Base-by-base conservation (phyloP, 2,113 vertebrate species). In the Spermophilus dauricus region DNA sequence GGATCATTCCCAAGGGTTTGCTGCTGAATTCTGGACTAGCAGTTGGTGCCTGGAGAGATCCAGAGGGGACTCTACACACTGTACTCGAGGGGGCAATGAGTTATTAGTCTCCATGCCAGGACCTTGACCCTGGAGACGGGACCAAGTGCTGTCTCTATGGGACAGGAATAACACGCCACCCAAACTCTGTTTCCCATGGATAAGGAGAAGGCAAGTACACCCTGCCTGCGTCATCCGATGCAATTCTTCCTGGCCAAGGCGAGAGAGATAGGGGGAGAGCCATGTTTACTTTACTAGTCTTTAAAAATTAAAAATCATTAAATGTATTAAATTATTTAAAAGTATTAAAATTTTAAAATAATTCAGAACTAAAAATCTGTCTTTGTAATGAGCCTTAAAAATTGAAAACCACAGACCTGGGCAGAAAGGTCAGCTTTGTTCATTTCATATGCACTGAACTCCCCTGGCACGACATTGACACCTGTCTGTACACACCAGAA, bases 241-340 rank as follows among this genome's bases (percentile, higher is more conserved):
- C 70, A 4, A 42, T 7, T 39, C 89, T 53, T 30, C 81, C 30
- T 39, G 88, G 45, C 45, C 67, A 65, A 20, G 4, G n/a, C 34
- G 28, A 16, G 8, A 53, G 5, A 22, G 12, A 8, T 8, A 4
- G 22, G 6, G 26, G 12, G 1, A 9, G n/a, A 8, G 34, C 9
- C 24, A 8, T 22, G 48, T 61, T 93, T 83, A 26, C 91, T 76
- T 45, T 34, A 65, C 12, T 9, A 24, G 9, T 42, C 70, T 81
- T 84, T 16, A 88, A 88, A 95, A 91, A 88, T 82, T 75, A 94
- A 95, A 95, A 92, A 72, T 69, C 39, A 89, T 89, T 76, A 88
- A 61, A 20, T 30, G 8, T 34, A 45, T 45, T 92, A 28, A 73
- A 91, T 86, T 88, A 95, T 95, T 95, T 80, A 89, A 26, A 91